A percentile compares a stretch with the other conserved stretches of the same genome.
phyloP scores from a whole-genome alignment of 1,140 invertebrate genomes.

The Sinonovacula constricta region DNA sequence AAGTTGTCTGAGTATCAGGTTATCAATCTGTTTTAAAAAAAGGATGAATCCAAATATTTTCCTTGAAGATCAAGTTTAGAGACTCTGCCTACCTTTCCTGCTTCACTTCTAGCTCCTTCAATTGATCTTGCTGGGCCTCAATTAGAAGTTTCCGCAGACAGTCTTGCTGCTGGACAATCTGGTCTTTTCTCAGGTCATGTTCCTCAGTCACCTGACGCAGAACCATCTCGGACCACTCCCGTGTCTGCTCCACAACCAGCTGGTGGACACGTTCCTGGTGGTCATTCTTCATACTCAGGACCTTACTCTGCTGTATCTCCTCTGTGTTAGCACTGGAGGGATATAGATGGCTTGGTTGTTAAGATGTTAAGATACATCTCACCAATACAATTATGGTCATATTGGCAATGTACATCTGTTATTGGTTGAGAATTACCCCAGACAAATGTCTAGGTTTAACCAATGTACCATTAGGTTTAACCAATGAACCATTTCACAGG shows the following conservation, averaged over 20 bases:
- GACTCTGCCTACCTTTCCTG: conserved; percentile 86
- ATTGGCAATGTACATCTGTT: no score
- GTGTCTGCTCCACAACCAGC: conserved; percentile 84
- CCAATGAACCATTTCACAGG: no score
- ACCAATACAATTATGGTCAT: no score
- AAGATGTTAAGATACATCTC: no score
- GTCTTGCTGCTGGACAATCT: conserved; percentile 91
- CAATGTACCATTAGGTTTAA: no score
- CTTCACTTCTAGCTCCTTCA: conserved; percentile 92
- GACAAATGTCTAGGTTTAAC: no score
- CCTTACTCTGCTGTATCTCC: conserved; percentile 62
- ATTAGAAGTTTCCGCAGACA: conserved; percentile 92
- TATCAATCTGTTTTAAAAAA: no score
- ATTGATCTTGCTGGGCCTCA: conserved; percentile 89
- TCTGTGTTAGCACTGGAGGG: no score
- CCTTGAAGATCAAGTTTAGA: not conserved
- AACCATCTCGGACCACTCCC: conserved; percentile 95
- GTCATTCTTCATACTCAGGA: conserved; percentile 62
- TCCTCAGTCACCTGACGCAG: conserved; percentile 94
- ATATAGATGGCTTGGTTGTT: no score
- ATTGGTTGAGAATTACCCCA: no score
- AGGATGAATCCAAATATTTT: no score
- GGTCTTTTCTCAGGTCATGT: conserved; percentile 90
- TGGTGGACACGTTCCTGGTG: conserved; percentile 72
- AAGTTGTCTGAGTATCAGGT: no score